A percentile compares a stretch with the other conserved stretches of the same genome.
Conservation (phyloP, 2,113 vertebrate genomes). For the Struthidea cinerea region DNA sequence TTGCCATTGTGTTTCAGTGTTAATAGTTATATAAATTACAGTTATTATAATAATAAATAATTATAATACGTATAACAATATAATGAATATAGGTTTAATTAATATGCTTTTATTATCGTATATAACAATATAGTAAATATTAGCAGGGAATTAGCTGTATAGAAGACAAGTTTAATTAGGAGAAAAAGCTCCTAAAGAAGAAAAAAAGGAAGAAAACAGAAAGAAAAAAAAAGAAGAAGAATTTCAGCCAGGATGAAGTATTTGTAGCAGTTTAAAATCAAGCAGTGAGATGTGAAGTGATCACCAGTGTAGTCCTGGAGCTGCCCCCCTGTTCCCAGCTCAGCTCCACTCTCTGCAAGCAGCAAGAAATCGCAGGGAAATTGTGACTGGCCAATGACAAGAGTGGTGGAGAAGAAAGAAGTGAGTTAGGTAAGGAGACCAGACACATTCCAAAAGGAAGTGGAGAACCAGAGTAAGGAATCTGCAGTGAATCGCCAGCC, state of each 20-base stretch:
- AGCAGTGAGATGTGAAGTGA: neutral
- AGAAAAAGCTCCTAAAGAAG: neutral
- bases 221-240: neutral
- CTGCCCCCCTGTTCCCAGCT: neutral
- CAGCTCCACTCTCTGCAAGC: neutral
- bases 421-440: neutral
- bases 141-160: neutral
- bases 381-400: neutral
- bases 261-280: neutral
- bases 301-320: neutral
- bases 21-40: neutral
- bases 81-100: neutral
- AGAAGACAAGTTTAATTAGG: neutral
- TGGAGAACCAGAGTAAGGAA: neutral
- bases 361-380: neutral
- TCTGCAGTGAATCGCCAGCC: conserved; percentile 12
- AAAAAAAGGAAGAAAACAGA: neutral
- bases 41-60: neutral
- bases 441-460: neutral
- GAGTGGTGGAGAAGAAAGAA: neutral
- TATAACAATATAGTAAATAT: neutral
- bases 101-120: neutral
- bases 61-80: no score
- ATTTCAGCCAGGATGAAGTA: neutral
- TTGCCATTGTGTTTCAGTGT: neutral